Conservation (phyloP, 2,113 vertebrate species). For the Pteronura brasiliensis region DNA sequence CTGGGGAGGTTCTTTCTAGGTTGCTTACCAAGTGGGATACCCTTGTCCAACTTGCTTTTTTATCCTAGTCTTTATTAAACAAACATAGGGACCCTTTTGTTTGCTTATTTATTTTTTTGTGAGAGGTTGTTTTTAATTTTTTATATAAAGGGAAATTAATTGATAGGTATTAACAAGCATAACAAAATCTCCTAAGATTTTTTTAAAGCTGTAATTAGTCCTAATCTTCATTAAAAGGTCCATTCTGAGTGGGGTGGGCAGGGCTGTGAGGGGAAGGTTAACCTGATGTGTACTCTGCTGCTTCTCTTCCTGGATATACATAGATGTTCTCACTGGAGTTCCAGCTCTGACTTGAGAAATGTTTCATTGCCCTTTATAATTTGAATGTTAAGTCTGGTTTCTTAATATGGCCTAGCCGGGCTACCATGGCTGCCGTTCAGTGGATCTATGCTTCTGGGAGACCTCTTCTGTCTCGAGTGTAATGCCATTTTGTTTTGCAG, state of each 20-base stretch:
- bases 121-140: conserved; percentile 26
- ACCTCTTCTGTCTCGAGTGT: neutral
- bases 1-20: conserved; percentile 21
- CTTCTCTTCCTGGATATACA: conserved; percentile 15
- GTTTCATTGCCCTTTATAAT: conserved; percentile 24
- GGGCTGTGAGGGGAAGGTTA: neutral
- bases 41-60: neutral
- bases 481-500: conserved; percentile 23
- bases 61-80: conserved; percentile 30
- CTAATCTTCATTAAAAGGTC: conserved; percentile 51
- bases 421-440: neutral
- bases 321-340: conserved; percentile 20
- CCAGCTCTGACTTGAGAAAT: conserved; percentile 35
- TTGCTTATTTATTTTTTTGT: neutral
- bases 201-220: neutral
- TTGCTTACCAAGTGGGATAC: conserved; percentile 29
- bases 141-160: conserved; percentile 32
- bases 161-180: conserved; percentile 13
- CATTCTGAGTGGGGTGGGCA: neutral
- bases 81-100: conserved; percentile 28
- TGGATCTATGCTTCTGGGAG: conserved; percentile 6
- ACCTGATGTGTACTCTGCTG: neutral
- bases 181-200: conserved; percentile 18
- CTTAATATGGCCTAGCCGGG: neutral
- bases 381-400: conserved; percentile 26